These are phyloP conservation scores for Callyntrura guangdongensis DNA, from an alignment of 2,888 invertebrate genomes.

Conservation along the genomic window DNA sequence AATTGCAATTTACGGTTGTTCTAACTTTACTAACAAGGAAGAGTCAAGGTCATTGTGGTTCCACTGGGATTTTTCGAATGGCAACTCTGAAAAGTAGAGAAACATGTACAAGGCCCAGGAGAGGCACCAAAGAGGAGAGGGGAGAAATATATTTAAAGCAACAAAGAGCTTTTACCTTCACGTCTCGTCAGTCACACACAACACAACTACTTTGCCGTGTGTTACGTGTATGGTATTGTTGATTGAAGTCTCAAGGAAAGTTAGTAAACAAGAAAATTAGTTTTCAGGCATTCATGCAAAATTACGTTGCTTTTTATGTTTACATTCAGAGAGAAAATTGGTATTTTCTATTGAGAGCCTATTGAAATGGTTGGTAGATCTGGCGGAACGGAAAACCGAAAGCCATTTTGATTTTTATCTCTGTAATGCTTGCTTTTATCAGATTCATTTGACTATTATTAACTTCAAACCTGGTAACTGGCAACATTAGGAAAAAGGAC, in stretches of 20 bases:
- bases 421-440: background rate
- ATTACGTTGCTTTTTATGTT: background rate
- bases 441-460: background rate
- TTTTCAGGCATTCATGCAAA: background rate
- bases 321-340: background rate
- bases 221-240: no score
- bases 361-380: no score
- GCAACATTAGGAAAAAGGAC: no score
- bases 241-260: no score
- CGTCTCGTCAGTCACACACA: background rate
- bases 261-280: no score
- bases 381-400: background rate
- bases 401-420: background rate
- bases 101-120: background rate
- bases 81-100: background rate
- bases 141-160: background rate
- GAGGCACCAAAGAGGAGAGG: background rate
- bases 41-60: conserved; percentile 46
- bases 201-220: no score
- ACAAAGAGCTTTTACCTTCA: background rate
- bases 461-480: no score
- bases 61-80: conserved; percentile 1
- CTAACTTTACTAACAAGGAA: conserved; percentile 34
- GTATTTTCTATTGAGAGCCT: no score
- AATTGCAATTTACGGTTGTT: background rate